A percentile compares a stretch with the other conserved stretches of the same genome.
Conservation (phyloP, 2,113 vertebrate species). For the Rhegmatorhina hoffmannsi region DNA sequence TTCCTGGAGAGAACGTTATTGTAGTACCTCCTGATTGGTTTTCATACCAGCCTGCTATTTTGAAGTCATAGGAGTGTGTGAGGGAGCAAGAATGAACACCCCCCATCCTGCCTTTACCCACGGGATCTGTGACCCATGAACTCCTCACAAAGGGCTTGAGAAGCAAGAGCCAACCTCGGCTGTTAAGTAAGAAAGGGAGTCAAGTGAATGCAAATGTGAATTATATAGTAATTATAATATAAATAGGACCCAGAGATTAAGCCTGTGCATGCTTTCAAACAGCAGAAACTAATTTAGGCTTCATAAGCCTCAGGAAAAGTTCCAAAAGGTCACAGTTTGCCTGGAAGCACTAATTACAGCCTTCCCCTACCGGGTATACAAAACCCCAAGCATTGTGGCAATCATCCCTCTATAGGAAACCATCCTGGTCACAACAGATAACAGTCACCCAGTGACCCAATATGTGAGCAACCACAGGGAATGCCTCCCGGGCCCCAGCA, state of each 20-base stretch:
- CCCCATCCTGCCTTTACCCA: background rate
- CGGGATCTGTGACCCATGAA: background rate
- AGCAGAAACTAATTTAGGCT: constrained; percentile 31
- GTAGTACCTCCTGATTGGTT: background rate
- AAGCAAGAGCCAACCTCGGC: background rate
- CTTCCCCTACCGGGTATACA: background rate
- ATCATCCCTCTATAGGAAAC: background rate
- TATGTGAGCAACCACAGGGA: background rate
- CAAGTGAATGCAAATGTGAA: constrained; percentile 51
- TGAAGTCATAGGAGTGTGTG: background rate
- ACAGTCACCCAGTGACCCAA: constrained; percentile 9
- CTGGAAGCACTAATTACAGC: constrained; percentile 39
- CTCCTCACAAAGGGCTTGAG: background rate
- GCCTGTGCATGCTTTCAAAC: constrained; percentile 27
- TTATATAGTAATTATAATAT: constrained; percentile 35
- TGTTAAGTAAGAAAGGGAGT: constrained; percentile 9
- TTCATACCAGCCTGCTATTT: background rate
- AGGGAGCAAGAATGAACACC: background rate
- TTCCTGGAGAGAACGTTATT: background rate
- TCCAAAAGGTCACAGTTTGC: constrained; percentile 48
- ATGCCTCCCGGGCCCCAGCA: background rate
- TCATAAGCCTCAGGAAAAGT: constrained; percentile 32
- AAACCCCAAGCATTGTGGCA: background rate
- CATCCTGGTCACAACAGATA: constrained; percentile 49
- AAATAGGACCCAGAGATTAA: constrained; percentile 27